phyloP scores from a whole-genome alignment of 1,140 invertebrate genomes.

The Papilio polyxenes region DNA sequence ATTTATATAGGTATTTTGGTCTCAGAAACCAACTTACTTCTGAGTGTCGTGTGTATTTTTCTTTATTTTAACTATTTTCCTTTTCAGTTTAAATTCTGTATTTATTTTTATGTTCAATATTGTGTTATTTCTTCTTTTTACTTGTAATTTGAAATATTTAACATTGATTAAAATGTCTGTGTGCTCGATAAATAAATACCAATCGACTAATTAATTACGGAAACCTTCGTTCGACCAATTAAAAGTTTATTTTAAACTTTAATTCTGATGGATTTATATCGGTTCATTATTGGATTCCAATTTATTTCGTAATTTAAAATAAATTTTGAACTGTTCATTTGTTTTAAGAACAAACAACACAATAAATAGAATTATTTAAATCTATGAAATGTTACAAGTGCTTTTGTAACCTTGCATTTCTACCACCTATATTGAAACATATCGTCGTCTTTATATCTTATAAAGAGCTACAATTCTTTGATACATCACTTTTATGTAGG shows the following conservation, averaged over 20 bases:
- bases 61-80: no score
- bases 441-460: no score
- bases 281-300: slow-evolving; percentile 4
- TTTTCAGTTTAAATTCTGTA: no score
- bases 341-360: background rate
- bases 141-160: background rate
- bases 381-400: background rate
- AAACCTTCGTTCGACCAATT: background rate
- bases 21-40: no score
- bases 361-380: background rate
- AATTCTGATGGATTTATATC: background rate
- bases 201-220: slow-evolving; percentile 8
- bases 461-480: no score
- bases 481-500: no score
- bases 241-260: slow-evolving; percentile 1
- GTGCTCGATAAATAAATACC: background rate
- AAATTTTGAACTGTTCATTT: background rate
- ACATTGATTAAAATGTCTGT: background rate
- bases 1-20: no score
- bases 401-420: background rate
- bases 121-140: background rate
- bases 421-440: no score
- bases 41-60: no score
- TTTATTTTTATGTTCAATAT: no score
- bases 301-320: background rate